These are phyloP conservation scores for Chiroxiphia lanceolata DNA, from an alignment of 2,797 vertebrate genomes.

Conservation along the genomic window DNA sequence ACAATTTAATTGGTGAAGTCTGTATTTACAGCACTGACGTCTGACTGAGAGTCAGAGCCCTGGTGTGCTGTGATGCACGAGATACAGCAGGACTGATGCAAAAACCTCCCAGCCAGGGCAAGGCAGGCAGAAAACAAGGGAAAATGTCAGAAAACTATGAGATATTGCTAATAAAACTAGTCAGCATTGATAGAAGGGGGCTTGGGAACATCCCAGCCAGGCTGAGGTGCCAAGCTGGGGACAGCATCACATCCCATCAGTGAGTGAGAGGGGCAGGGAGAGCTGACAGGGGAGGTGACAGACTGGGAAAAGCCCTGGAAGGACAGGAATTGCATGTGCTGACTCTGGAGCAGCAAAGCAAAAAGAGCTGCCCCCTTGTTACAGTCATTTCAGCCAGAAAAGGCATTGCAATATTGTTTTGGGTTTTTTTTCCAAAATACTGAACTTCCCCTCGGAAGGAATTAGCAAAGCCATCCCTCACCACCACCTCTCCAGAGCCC, in stretches of 20 bases:
- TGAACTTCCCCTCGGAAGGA: background rate
- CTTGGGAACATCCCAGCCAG: background rate
- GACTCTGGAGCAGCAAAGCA: background rate
- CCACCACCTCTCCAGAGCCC: background rate
- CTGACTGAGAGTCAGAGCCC: background rate
- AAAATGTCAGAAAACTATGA: background rate
- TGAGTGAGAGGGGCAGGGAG: background rate
- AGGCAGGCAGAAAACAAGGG: background rate
- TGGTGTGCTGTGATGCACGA: accelerated
- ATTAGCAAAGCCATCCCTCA: background rate
- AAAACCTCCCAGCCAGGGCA: background rate
- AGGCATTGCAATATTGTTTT: background rate
- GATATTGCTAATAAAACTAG: background rate
- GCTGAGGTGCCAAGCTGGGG: background rate
- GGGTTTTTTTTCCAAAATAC: background rate
- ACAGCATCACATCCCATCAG: background rate
- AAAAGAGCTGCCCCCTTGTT: background rate
- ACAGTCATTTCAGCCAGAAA: background rate
- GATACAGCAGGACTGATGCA: background rate
- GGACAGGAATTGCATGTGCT: background rate
- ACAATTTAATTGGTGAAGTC: background rate
- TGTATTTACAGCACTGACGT: background rate
- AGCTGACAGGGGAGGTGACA: background rate
- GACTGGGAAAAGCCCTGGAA: background rate
- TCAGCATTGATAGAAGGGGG: background rate